Evolutionary conservation across 2,888 invertebrate genomes (phyloP).

Genomic region (Spatulosminthurus flaviceps): DNA sequence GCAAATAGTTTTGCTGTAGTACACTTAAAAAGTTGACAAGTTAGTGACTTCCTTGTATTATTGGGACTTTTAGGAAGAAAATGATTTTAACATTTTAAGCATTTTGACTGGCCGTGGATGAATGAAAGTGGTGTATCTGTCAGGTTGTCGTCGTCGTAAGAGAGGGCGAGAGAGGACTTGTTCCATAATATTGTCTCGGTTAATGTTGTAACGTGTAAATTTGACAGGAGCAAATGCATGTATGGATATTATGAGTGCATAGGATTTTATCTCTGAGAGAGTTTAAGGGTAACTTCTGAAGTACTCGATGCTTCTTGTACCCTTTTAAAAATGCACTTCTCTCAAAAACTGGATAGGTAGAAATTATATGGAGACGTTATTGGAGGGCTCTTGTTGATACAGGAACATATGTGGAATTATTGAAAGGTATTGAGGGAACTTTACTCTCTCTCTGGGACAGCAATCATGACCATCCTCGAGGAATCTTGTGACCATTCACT

Average conservation of each 20-base stretch:
- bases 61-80: neutral
- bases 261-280: neutral
- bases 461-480: neutral
- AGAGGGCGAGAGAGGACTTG: constrained; percentile 3
- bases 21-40: constrained; percentile 15
- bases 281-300: neutral
- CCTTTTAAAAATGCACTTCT: constrained; percentile 14
- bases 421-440: neutral
- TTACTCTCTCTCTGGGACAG: neutral
- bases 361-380: neutral
- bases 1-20: neutral
- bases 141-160: constrained; percentile 11
- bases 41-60: constrained; percentile 25
- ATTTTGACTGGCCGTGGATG: neutral
- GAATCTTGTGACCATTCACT: no score
- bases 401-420: neutral
- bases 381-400: neutral
- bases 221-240: neutral
- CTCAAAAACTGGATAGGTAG: neutral
- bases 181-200: constrained; percentile 25
- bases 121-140: constrained; percentile 38
- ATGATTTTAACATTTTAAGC: constrained; percentile 4
- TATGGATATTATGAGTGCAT: neutral
- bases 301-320: neutral
- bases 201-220: neutral